Evolutionary conservation across 2,113 vertebrate genomes (phyloP).

Genomic region (Callipepla squamata): DNA sequence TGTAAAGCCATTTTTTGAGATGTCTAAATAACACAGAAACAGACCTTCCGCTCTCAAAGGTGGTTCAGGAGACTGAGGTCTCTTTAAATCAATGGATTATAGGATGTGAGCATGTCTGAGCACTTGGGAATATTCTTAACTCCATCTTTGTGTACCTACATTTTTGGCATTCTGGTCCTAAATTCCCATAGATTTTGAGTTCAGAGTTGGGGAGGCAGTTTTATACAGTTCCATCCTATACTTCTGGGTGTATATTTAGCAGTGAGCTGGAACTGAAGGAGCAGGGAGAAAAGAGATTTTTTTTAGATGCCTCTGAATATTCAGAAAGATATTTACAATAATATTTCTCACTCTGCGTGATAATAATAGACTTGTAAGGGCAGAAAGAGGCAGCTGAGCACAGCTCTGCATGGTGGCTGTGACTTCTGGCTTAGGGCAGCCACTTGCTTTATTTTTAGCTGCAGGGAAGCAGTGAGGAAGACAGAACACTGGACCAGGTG

Average conservation of each 20-base stretch:
- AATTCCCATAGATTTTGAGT: neutral
- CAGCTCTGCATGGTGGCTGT: neutral
- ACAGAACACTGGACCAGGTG: neutral
- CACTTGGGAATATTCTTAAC: neutral
- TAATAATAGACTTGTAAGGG: neutral
- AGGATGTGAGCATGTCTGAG: neutral
- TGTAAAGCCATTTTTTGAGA: neutral
- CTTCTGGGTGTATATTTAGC: constrained; percentile 24
- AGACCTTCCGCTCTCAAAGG: neutral
- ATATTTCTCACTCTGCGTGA: neutral
- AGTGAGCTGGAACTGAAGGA: neutral
- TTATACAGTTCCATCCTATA: neutral
- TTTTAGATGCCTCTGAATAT: neutral
- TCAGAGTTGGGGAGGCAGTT: neutral
- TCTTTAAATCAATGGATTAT: neutral
- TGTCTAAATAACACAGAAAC: neutral
- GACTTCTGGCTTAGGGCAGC: neutral
- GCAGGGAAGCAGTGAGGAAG: fast-evolving
- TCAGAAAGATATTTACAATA: neutral
- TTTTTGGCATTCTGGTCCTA: neutral
- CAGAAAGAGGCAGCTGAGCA: neutral
- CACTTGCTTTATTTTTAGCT: neutral
- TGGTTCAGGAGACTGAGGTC: neutral
- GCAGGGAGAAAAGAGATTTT: neutral
- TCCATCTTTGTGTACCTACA: neutral